Evolutionary conservation across 2,797 vertebrate genomes (phyloP), one percentile per base, ranked within the genome.

Genomic region (Cyclopterus lumpus): DNA sequence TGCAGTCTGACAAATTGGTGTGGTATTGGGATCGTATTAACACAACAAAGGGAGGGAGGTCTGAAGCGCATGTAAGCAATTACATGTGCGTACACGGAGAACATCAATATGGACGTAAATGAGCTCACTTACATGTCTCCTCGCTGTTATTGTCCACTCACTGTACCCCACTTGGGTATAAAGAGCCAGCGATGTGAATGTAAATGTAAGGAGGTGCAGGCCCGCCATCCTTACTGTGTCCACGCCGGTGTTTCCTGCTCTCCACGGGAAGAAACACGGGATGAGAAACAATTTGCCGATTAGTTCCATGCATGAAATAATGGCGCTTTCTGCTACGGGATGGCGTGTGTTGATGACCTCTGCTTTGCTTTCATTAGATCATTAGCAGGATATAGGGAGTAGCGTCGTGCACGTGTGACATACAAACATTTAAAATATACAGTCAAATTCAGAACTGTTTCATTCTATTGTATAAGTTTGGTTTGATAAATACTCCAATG

Each of bases 1-100:
- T 78, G 60, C 80, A 90, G 81, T 71, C 71, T 75, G 77, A 40
- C 80, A 53, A 80, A 90, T 88, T 89, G 71, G 61, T 5, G 75
- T 67, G 63, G 61, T 80, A 64, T 66, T 70, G 75, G 75, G 79
- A 76, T 70, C 77, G 65, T 73, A 80, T 75, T 84, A 85, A 85
- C 80, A 86, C 86, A 81, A 79, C 73, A 82, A 86, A 86, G 73
- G 40, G 28, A 70, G 46, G n/a, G 20, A 46, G 38, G 57, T n/a
- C 34, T 51, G 74, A 66, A 65, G 64, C 55, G 66, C 59, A 49
- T 71, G 64, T 54, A 10, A 20, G 48, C 53, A 74, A 62, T 48
- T 15, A 32, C 36, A 40, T 26, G 69, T 14, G 42, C 51, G 49
- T 38, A 60, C 69, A 75, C 40, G 64, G 36, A 18, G 20, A 67